Conservation (phyloP, 2,888 invertebrate species). For the Drosophila cognata region DNA sequence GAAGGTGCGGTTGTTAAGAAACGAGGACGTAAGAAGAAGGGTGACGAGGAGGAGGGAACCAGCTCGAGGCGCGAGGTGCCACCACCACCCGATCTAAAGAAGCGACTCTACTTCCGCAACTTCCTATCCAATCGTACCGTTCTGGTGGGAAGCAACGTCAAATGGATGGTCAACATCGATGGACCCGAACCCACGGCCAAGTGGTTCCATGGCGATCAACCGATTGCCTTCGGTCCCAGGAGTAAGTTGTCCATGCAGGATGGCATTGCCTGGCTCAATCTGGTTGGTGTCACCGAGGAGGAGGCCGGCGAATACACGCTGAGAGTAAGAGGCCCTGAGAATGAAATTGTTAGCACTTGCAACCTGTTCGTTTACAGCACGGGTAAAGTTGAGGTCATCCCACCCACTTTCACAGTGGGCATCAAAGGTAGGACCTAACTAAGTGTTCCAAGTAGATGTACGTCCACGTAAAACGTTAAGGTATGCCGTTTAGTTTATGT, state of each 20-base stretch:
- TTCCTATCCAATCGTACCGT: slow-evolving; percentile 91
- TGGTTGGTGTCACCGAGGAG: slow-evolving; percentile 88
- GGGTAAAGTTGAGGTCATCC: slow-evolving; percentile 86
- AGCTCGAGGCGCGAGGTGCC: slow-evolving; percentile 81
- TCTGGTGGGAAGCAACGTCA: slow-evolving; percentile 90
- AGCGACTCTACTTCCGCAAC: slow-evolving; percentile 88
- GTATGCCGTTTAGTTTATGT: slow-evolving; percentile 30
- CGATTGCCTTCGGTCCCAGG: slow-evolving; percentile 87
- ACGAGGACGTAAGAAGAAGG: slow-evolving; percentile 76
- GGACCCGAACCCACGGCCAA: slow-evolving; percentile 90
- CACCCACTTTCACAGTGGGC: slow-evolving; percentile 91
- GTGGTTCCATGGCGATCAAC: slow-evolving; percentile 90
- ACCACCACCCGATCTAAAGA: slow-evolving; percentile 86
- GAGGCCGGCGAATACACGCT: slow-evolving; percentile 93
- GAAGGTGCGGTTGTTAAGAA: slow-evolving; percentile 60
- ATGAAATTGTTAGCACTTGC: slow-evolving; percentile 89
- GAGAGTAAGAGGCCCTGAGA: slow-evolving; percentile 90
- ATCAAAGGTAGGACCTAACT: slow-evolving; percentile 87
- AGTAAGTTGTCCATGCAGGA: slow-evolving; percentile 88
- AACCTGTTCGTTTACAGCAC: slow-evolving; percentile 86
- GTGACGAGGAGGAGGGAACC: slow-evolving; percentile 71
- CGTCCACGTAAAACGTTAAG: slow-evolving; percentile 51
- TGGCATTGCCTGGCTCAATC: slow-evolving; percentile 91
- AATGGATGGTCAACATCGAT: slow-evolving; percentile 92
- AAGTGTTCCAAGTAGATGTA: slow-evolving; percentile 16